Percentiles rank a stretch among this genome's conserved stretches.
phyloP scores from a whole-genome alignment of 2,113 vertebrate species.

The western clawed frog (Xenopus tropicalis) region DNA sequence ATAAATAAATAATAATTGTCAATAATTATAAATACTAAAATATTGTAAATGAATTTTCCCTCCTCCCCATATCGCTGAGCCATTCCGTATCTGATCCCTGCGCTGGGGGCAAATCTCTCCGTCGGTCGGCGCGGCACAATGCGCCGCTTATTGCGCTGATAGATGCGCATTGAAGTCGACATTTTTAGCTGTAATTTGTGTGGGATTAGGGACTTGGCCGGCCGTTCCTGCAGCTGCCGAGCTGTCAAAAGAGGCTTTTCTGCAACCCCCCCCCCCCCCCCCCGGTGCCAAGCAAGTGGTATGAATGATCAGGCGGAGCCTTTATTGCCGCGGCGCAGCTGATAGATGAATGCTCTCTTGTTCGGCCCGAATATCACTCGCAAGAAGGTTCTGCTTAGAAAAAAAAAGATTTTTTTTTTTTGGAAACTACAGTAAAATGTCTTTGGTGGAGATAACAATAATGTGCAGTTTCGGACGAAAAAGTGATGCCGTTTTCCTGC shows the following conservation, averaged over 20 bases:
- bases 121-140: not conserved
- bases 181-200: slow-evolving; percentile 37
- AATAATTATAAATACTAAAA: too few relatives aligned
- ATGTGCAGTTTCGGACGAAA: not conserved
- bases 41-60: too few relatives aligned
- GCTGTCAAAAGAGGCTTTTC: slow-evolving; percentile 44
- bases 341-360: slow-evolving; percentile 47
- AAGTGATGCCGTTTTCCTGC: slow-evolving; percentile 3
- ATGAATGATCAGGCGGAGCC: slow-evolving; percentile 41
- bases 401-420: too few relatives aligned
- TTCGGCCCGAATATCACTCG: too few relatives aligned
- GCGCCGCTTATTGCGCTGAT: slow-evolving; percentile 30
- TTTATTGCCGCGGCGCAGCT: slow-evolving; percentile 28
- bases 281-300: slow-evolving; percentile 34
- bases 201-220: slow-evolving; percentile 39
- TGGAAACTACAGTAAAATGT: too few relatives aligned
- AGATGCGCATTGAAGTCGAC: slow-evolving; percentile 22
- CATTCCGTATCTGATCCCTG: too few relatives aligned
- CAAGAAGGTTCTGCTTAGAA: too few relatives aligned
- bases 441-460: too few relatives aligned
- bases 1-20: too few relatives aligned
- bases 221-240: slow-evolving; percentile 36
- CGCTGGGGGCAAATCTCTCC: too few relatives aligned
- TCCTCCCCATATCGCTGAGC: too few relatives aligned
- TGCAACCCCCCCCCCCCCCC: slow-evolving; percentile 32